Conservation (phyloP, 2,797 vertebrate genomes). For the Labeo calbasu region DNA sequence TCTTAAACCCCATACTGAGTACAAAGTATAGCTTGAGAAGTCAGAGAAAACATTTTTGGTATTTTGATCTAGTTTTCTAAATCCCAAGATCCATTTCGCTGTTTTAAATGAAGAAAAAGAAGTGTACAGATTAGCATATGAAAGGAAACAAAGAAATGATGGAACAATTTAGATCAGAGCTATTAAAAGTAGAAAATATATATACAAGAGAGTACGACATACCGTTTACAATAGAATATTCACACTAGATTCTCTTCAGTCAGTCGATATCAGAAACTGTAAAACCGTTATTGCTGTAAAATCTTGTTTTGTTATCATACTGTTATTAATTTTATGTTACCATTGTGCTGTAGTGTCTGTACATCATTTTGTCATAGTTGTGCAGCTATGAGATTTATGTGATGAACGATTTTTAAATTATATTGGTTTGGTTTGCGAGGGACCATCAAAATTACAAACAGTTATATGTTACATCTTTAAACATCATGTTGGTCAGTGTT, state of each 20-base stretch:
- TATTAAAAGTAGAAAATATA: background rate
- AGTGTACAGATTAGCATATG: background rate
- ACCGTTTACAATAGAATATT: background rate
- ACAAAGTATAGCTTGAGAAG: conserved; percentile 26
- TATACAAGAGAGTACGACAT: background rate
- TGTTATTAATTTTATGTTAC: background rate
- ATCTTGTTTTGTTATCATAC: conserved; percentile 1
- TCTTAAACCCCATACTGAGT: conserved; percentile 15
- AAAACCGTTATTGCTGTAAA: background rate
- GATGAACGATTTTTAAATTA: background rate
- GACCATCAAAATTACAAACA: background rate
- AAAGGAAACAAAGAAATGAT: conserved; percentile 21
- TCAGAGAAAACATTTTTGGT: conserved; percentile 15
- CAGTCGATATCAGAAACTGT: background rate
- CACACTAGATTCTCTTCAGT: background rate
- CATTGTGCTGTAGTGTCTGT: background rate
- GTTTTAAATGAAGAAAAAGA: conserved; percentile 26
- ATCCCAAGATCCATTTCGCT: conserved; percentile 21
- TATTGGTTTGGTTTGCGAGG: background rate
- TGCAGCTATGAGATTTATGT: background rate
- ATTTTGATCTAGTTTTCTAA: conserved; percentile 39
- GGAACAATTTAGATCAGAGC: background rate
- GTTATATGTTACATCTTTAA: background rate
- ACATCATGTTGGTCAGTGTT: background rate
- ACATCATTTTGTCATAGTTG: background rate